Evolutionary conservation across 2,888 invertebrate genomes (phyloP), one percentile per base, ranked within the genome.

Genomic region (Watsonalla cultraria): DNA sequence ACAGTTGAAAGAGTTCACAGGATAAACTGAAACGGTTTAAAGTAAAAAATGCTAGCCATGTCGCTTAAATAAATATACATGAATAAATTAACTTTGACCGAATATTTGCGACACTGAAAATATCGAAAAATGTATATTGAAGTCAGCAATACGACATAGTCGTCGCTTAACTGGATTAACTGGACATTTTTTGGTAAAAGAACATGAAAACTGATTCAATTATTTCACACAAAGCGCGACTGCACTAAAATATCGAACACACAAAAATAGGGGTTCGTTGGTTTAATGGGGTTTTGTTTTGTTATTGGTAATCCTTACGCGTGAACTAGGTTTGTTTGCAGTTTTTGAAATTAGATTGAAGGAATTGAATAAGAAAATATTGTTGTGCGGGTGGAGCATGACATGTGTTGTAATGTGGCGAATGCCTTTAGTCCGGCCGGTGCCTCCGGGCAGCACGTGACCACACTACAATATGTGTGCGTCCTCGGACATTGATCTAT

Each of bases 401-500:
- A 68, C 62, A 63, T 67, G 67, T 74, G 66, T 69, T 72, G 69
- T 75, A 60, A 55, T 61, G 58, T 54, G 57, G 59, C 56, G 54
- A 68, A 73, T 64, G 66, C 65, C 61, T 64, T 59, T 56, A 55
- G 66, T 70, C 60, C 63, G 58, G 55, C 60, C 63, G 58, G 55
- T 54, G 58, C 56, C 63, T 65, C 57, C 58, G 56, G 62, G 64
- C 55, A 51, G 51, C 53, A 78, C 80, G 80, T 80, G 80, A 79
- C 67, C 56, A 56, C 54, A 77, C 69, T 76, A 64, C 69, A 58
- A 59, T 69, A 73, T 73, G 58, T 54, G 68, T 50, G 46, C 64
- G 49, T 37, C 55, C 62, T 61, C 61, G 61, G 65, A 69, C 73
- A 74, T 74, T 76, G 76, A 78, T 78, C 72, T 75, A 78, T 78